Base-by-base conservation (phyloP, 1,140 invertebrate genomes). In the Cyclina sinensis region DNA sequence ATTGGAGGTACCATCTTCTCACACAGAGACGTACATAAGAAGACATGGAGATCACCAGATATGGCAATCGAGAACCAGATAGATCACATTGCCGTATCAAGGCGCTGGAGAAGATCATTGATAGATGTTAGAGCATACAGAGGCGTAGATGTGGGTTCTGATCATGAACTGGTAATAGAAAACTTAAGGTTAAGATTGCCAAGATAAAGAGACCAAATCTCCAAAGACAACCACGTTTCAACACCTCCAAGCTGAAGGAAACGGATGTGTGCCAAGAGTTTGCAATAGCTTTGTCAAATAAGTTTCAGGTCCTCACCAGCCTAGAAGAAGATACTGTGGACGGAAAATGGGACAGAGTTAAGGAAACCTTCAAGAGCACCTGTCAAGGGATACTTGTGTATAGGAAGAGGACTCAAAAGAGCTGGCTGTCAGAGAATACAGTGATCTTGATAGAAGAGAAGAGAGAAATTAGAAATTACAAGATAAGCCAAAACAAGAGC, bases 1-100 rank as follows among this genome's bases (percentile, higher is more conserved):
- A 87, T 92, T 59, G 80, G 85, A 24, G 73, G 73, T n/a, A 91
- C 65, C 18, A 62, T 57, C 12, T 92, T 92, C 80, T 18, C 73
- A 2, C 74, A 80, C 21, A 21, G n/a, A 1, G 16, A 70, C 24
- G 35, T 68, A 14, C 46, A 86, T 51, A 79, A 87, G 48, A 48
- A 27, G 12, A 80, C 54, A 68, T 68, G 57, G 74, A 35, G 21
- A 89, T 76, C 51, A 46, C 48, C 81, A 54, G 70, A 59, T 74
- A 35, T 57, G 27, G 5, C 18, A 48, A 59, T 21, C 14, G 62
- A 68, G 16, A 89, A 84, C 48, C 54, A 90, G 43, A 90, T 80
- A 21, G 59, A 86, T 51, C 68, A 90, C 37, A 24, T 86, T 24
- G 48, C 59, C 11, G 88, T 90, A 76, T 12, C 46, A n/a, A 1